Evolutionary conservation across 2,888 invertebrate species (phyloP).

Genomic region (Elgonia sp.): DNA sequence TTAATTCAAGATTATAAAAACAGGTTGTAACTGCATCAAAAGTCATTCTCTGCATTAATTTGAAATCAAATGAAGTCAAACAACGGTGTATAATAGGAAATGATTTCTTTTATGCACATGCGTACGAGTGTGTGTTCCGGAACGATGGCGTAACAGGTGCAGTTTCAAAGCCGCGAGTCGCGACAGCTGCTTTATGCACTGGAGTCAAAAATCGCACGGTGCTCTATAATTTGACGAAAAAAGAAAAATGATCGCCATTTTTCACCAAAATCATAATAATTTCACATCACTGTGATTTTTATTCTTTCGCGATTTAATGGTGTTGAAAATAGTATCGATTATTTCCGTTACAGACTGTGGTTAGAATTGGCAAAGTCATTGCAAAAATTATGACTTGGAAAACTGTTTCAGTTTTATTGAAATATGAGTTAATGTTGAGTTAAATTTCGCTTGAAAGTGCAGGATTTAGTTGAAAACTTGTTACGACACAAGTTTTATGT

Average conservation of each 20-base stretch:
- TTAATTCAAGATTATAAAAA: too few relatives aligned
- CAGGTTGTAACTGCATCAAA: background rate
- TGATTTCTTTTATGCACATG: conserved; percentile 62
- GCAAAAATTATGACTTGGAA: background rate
- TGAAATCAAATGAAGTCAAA: conserved; percentile 57
- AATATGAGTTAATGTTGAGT: background rate
- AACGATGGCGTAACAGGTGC: conserved; percentile 72
- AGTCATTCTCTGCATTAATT: background rate
- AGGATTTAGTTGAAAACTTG: background rate
- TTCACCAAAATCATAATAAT: conserved; percentile 48
- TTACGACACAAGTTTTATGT: too few relatives aligned
- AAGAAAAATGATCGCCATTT: conserved; percentile 35
- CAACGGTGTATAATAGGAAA: conserved; percentile 50
- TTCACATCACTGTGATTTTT: conserved; percentile 36
- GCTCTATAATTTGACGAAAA: conserved; percentile 44
- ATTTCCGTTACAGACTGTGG: background rate
- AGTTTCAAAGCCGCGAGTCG: conserved; percentile 65
- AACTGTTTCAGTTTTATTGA: background rate
- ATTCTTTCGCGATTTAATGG: conserved; percentile 27
- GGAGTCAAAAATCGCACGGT: conserved; percentile 39
- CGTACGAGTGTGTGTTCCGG: conserved; percentile 48
- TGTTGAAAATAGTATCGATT: conserved; percentile 52
- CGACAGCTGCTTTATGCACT: conserved; percentile 67
- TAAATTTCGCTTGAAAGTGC: background rate
- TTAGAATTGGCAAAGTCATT: background rate